Percentiles rank a stretch among this genome's conserved stretches.
phyloP scores from a whole-genome alignment of 2,113 vertebrate species.

The Chrysemys picta region DNA sequence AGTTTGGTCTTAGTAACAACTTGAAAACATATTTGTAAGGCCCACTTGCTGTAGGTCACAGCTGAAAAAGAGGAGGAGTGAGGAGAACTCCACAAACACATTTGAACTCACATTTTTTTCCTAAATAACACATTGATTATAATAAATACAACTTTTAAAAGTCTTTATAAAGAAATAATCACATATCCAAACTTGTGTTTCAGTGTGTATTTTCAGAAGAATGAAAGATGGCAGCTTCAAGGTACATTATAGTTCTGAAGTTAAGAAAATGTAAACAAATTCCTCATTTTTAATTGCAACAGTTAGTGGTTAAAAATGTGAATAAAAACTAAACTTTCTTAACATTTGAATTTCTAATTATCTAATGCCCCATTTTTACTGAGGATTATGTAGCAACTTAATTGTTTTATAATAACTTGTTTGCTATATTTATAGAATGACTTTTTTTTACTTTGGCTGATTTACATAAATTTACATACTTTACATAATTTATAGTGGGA shows the following conservation, averaged over 20 bases:
- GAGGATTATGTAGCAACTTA: slow-evolving; percentile 49
- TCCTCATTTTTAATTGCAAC: slow-evolving; percentile 59
- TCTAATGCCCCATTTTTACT: slow-evolving; percentile 50
- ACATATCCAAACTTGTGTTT: neutral
- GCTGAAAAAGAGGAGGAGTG: neutral
- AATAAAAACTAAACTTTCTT: slow-evolving; percentile 20
- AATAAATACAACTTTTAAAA: neutral
- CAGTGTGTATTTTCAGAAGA: slow-evolving; percentile 5
- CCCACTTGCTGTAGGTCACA: neutral
- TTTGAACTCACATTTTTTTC: neutral
- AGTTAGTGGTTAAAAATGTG: slow-evolving; percentile 62
- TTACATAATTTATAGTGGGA: slow-evolving; percentile 38
- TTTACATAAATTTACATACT: slow-evolving; percentile 52
- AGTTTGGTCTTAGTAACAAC: neutral
- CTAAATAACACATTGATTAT: neutral
- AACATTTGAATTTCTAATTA: slow-evolving; percentile 69
- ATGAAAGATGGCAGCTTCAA: slow-evolving; percentile 21
- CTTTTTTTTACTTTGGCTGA: slow-evolving; percentile 49
- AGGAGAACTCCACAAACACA: neutral
- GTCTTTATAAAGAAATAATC: slow-evolving; percentile 21
- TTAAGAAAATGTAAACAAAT: slow-evolving; percentile 43
- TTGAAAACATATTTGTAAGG: neutral
- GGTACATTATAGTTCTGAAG: slow-evolving; percentile 17
- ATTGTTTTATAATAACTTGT: slow-evolving; percentile 63
- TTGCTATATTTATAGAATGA: slow-evolving; percentile 55